Percentiles rank a stretch among this genome's conserved stretches.
phyloP scores from a whole-genome alignment of 2,888 invertebrate species.

The Athetis lepigone region DNA sequence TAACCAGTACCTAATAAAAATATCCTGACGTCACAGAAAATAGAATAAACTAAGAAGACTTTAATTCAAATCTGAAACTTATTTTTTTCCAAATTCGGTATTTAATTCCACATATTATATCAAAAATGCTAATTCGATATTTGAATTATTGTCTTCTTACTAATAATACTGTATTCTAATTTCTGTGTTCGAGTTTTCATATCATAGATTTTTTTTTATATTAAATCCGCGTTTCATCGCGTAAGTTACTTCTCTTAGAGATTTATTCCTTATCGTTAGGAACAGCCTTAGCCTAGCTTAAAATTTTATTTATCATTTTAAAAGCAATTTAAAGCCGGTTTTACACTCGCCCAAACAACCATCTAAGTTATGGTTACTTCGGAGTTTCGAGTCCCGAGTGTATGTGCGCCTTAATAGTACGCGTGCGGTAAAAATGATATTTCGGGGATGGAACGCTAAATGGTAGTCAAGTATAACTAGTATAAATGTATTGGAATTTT shows the following conservation, averaged over 20 bases:
- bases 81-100: too few relatives aligned
- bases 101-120: too few relatives aligned
- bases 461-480: not conserved
- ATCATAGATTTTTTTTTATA: not conserved
- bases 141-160: not conserved
- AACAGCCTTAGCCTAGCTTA: constrained; percentile 69
- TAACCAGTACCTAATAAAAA: not conserved
- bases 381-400: not conserved
- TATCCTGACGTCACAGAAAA: too few relatives aligned
- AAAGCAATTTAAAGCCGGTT: constrained; percentile 1
- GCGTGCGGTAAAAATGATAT: constrained; percentile 8
- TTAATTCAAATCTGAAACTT: too few relatives aligned
- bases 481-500: constrained; percentile 7
- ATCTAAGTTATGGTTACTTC: too few relatives aligned
- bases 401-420: constrained; percentile 16
- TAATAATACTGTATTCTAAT: not conserved
- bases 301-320: constrained; percentile 64
- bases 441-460: constrained; percentile 15
- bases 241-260: constrained; percentile 27
- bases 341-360: not conserved
- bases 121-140: not conserved
- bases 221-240: constrained; percentile 15
- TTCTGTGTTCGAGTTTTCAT: not conserved
- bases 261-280: constrained; percentile 48
- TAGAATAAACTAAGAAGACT: too few relatives aligned